Percentiles rank a stretch among this genome's conserved stretches.
These are phyloP conservation scores for Norana najaformis DNA, from an alignment of 2,888 invertebrate genomes.

Conservation along the genomic window DNA sequence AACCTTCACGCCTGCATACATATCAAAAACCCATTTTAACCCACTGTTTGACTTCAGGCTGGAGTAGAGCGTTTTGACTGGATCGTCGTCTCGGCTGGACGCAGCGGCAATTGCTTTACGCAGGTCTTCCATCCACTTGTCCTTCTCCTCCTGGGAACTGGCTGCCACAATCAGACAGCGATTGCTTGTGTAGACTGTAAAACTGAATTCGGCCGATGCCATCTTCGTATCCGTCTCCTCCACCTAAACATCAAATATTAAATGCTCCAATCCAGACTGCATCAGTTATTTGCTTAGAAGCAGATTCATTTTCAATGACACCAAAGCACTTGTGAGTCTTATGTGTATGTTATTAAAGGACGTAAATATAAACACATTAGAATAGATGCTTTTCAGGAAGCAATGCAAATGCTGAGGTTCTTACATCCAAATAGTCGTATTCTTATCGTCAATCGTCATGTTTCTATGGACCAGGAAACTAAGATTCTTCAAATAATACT, in stretches of 20 bases:
- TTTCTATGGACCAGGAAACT: not conserved
- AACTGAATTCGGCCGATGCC: constrained; percentile 72
- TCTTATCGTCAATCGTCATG: no score
- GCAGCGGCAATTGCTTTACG: constrained; percentile 65
- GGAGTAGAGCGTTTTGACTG: constrained; percentile 48
- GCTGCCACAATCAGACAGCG: constrained; percentile 82
- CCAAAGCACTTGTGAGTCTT: not conserved
- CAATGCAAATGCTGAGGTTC: not conserved
- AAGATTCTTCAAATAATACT: not conserved
- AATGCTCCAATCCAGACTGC: not conserved
- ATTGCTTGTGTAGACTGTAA: constrained; percentile 79
- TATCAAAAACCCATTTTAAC: constrained; percentile 21
- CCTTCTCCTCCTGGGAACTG: constrained; percentile 81
- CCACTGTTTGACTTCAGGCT: constrained; percentile 53
- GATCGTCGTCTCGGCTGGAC: constrained; percentile 59
- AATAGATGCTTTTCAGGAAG: no score
- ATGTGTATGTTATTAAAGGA: no score
- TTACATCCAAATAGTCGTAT: not conserved
- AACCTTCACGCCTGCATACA: not conserved
- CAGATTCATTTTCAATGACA: not conserved
- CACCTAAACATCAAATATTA: constrained; percentile 47
- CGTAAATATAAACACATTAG: no score
- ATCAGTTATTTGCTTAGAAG: not conserved
- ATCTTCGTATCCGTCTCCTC: constrained; percentile 74
- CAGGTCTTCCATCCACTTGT: constrained; percentile 83